Conservation (phyloP, 2,113 vertebrate genomes). For the Ptilorrhoa leucosticta region DNA sequence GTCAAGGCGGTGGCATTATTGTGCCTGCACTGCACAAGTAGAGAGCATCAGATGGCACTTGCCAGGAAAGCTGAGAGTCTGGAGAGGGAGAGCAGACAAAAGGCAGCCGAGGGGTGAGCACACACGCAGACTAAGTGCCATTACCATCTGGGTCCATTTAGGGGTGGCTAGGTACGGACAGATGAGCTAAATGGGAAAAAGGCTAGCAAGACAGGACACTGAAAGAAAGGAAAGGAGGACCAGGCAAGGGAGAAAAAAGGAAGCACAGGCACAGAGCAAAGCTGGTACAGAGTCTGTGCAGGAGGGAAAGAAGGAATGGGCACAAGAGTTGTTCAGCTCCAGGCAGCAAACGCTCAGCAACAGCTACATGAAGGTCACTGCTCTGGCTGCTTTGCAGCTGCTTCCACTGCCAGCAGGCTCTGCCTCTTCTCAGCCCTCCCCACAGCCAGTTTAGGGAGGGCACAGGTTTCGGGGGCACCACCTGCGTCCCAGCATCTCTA, state of each 20-base stretch:
- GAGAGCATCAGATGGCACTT: background rate
- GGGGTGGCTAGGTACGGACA: rapidly evolving
- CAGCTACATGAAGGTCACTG: background rate
- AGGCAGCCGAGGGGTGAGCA: background rate
- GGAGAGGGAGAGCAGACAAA: background rate
- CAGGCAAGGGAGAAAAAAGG: background rate
- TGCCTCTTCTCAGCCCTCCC: background rate
- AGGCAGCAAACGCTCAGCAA: background rate
- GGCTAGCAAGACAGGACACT: background rate
- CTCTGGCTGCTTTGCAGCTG: slow-evolving; percentile 13
- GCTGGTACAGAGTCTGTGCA: background rate
- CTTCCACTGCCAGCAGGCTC: background rate
- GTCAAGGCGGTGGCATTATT: rapidly evolving
- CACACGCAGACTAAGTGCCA: background rate
- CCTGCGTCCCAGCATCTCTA: background rate
- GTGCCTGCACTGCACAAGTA: background rate
- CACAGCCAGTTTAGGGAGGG: background rate
- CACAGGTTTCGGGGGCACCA: background rate
- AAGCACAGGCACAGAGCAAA: background rate
- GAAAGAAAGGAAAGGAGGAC: background rate
- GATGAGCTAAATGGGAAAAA: background rate
- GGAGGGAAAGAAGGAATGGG: background rate
- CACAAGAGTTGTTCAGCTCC: background rate
- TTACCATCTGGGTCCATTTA: background rate
- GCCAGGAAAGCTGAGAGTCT: background rate